These are phyloP conservation scores for Palythoa grandis DNA, from an alignment of 92 coral and sea anemone species.

Conservation along the genomic window DNA sequence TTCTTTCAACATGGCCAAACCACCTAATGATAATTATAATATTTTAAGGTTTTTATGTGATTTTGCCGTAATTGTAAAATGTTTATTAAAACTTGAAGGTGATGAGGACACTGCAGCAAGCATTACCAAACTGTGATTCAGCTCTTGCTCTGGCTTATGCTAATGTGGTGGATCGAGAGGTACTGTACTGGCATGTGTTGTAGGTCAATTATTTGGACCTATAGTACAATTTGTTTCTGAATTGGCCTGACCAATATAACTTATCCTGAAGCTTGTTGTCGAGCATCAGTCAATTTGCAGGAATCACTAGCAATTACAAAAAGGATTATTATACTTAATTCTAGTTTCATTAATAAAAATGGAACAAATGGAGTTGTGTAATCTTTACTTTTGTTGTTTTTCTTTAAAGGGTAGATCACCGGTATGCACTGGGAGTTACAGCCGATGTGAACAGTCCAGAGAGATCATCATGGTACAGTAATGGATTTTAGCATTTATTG, in stretches of 20 bases:
- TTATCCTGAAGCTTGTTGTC: too few relatives aligned
- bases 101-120: constrained; percentile 70
- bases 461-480: constrained; percentile 80
- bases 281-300: too few relatives aligned
- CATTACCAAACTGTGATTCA: constrained; percentile 75
- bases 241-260: too few relatives aligned
- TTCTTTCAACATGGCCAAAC: too few relatives aligned
- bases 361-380: too few relatives aligned
- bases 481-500: neutral
- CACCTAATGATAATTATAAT: too few relatives aligned
- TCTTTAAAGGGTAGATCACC: constrained; percentile 62
- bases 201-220: too few relatives aligned
- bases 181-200: neutral
- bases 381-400: too few relatives aligned
- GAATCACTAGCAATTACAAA: too few relatives aligned
- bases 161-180: constrained; percentile 96
- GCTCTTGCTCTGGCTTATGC: constrained; percentile 87
- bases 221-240: too few relatives aligned
- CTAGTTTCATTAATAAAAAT: too few relatives aligned
- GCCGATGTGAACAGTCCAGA: constrained; percentile 68
- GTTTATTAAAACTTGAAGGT: constrained; percentile 56
- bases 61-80: neutral
- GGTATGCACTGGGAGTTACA: constrained; percentile 66
- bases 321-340: too few relatives aligned
- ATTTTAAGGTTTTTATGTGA: neutral